Conservation (phyloP, 64 coral and sea anemone species). For the Montipora capricornis region DNA sequence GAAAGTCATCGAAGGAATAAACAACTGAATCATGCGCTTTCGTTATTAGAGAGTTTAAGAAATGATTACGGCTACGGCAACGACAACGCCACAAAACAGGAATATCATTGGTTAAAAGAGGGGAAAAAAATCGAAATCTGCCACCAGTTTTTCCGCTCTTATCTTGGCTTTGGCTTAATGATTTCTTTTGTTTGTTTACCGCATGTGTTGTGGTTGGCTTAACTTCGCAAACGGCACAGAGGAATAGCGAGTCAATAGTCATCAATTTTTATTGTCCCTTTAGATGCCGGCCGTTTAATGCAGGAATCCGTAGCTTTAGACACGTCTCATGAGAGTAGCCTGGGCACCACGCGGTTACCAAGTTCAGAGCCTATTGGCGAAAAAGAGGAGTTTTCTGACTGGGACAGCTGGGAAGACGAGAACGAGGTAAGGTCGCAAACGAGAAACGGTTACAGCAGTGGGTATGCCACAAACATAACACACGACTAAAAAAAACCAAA, state of each 20-base stretch:
- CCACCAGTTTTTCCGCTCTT: background rate
- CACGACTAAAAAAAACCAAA: too few species aligned
- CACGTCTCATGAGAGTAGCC: conserved; percentile 81
- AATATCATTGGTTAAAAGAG: too few species aligned
- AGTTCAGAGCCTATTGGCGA: conserved; percentile 65
- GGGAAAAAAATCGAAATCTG: too few species aligned
- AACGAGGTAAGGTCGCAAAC: conserved; percentile 58
- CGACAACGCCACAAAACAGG: too few species aligned
- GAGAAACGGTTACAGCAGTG: too few species aligned
- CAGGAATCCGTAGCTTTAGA: conserved; percentile 93
- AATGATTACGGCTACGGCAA: too few species aligned
- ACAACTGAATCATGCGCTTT: too few species aligned
- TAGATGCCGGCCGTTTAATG: conserved; percentile 78
- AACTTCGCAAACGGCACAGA: too few species aligned
- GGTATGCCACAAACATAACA: too few species aligned
- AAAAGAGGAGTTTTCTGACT: conserved; percentile 84
- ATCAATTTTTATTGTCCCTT: background rate
- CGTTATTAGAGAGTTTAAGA: too few species aligned
- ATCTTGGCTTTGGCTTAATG: background rate
- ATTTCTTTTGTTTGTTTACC: background rate
- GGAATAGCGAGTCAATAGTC: background rate
- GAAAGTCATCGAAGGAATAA: too few species aligned
- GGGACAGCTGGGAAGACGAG: conserved; percentile 98
- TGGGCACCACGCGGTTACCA: conserved; percentile 59
- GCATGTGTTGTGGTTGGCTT: background rate